Base-by-base conservation (phyloP, 1,140 invertebrate genomes). In the Micrasema minimum region DNA sequence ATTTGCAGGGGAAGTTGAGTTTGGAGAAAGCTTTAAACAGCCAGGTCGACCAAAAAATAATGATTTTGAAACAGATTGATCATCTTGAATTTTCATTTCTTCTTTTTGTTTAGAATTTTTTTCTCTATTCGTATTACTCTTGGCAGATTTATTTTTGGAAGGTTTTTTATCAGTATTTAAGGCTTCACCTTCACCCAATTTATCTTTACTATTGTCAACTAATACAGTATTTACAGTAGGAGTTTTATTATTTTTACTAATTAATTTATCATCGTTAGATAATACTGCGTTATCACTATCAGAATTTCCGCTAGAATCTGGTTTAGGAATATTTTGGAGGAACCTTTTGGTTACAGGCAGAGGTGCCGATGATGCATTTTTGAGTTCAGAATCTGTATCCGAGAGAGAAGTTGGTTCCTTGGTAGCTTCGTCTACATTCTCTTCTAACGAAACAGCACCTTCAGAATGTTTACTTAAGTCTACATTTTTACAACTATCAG, bases 21-120 rank as follows among this genome's bases (percentile, higher is more conserved):
- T 66, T 2, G 72, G 69, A 35, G 72, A 74, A 9, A 82, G 72
- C 72, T 81, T 80, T 2, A 81, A 77, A 62, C 80, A 82, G 5
- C 81, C 81, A 0, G 81, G 81, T 20, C 83, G 81, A 5, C 84
- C 83, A 64, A 85, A 85, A 64, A 85, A 85, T 71, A 85, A 85
- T 4, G 78, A 81, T 57, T 72, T 71, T 6, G 73, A 16, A 35
- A 73, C 43, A 35, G 16, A 50, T 51, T 7, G 46, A 48, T 71
- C 62, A 14, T 37, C 16, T 48, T 48, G 35, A 35, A n/a, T 55
- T 31, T 31, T 7, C 7, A 7, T 7, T 31, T 7, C 26, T 31
- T 31, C 7, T 31, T 7, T 55, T 16, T 55, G 23, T 2, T 20
- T 16, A 1, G 2, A 18, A 41, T 38, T 35, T 35, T 59, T 23